phyloP scores from a whole-genome alignment of 1,140 invertebrate species.

The Psix sp. region DNA sequence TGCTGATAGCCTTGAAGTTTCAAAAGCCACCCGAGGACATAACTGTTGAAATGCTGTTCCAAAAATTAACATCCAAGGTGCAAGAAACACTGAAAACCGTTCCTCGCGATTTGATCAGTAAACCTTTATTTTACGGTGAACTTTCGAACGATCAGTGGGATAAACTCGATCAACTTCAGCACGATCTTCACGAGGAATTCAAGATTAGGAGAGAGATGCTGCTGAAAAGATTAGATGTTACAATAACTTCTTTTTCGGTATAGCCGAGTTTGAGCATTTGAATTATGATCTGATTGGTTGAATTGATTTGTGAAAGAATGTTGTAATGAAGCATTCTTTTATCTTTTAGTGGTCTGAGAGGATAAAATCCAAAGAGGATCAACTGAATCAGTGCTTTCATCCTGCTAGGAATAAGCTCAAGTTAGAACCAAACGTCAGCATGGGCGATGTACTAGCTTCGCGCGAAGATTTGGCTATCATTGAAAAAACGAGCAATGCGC shows the following conservation, averaged over 20 bases:
- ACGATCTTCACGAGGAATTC: slow-evolving; percentile 88
- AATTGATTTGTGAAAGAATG: no score
- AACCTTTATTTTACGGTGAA: slow-evolving; percentile 86
- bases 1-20: slow-evolving; percentile 87
- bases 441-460: slow-evolving; percentile 88
- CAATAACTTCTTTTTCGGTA: slow-evolving; percentile 93
- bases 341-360: slow-evolving; percentile 89
- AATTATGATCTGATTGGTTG: no score
- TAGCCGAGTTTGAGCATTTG: no score
- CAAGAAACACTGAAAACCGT: slow-evolving; percentile 83
- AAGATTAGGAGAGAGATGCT: slow-evolving; percentile 90
- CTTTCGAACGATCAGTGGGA: slow-evolving; percentile 91
- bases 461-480: slow-evolving; percentile 88
- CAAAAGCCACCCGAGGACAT: slow-evolving; percentile 91
- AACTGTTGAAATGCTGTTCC: slow-evolving; percentile 85
- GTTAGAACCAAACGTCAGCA: slow-evolving; percentile 80
- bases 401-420: slow-evolving; percentile 82
- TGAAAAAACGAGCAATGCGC: slow-evolving; percentile 91
- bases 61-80: slow-evolving; percentile 85
- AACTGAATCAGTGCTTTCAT: slow-evolving; percentile 84
- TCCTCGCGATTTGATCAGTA: slow-evolving; percentile 81
- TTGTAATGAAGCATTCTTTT: slow-evolving; percentile 4
- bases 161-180: slow-evolving; percentile 82
- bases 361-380: slow-evolving; percentile 83
- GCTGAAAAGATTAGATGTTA: slow-evolving; percentile 93